A percentile compares a stretch with the other conserved stretches of the same genome.
Evolutionary conservation across 2,113 vertebrate genomes (phyloP).

Genomic region (Eleginops maclovinus): DNA sequence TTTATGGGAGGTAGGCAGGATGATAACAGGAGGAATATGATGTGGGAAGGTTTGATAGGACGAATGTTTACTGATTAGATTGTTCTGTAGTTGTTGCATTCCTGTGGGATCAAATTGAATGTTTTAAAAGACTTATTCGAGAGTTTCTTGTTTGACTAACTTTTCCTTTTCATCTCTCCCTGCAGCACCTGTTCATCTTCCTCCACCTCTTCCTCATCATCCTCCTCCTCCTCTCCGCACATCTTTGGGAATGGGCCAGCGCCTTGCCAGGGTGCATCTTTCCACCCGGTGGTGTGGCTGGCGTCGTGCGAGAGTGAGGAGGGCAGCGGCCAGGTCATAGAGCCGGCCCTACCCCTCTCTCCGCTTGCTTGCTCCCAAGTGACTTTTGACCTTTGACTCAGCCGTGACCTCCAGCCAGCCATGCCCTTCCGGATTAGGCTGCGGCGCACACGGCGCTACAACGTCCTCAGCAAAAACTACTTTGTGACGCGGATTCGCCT

Average conservation of each 20-base stretch:
- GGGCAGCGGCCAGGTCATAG: constrained; percentile 60
- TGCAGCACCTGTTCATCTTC: constrained; percentile 50
- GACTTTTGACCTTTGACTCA: constrained; percentile 74
- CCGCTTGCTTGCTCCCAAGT: constrained; percentile 43
- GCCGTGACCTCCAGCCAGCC: constrained; percentile 68
- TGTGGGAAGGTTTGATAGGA: constrained; percentile 17
- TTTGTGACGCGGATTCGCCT: constrained; percentile 95
- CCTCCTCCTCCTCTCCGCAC: constrained; percentile 58
- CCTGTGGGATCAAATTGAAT: not conserved
- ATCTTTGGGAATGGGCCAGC: constrained; percentile 83
- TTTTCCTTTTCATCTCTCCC: constrained; percentile 32
- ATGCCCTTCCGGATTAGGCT: constrained; percentile 97
- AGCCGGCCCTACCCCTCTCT: constrained; percentile 59
- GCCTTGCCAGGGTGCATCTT: constrained; percentile 80
- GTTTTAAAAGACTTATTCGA: not conserved
- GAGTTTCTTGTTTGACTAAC: constrained; percentile 17
- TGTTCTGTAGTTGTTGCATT: not conserved
- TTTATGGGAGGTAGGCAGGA: constrained; percentile 11
- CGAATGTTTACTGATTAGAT: constrained; percentile 6
- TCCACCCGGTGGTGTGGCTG: constrained; percentile 74
- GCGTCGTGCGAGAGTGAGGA: constrained; percentile 75
- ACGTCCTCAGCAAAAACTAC: constrained; percentile 97
- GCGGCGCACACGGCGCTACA: constrained; percentile 94
- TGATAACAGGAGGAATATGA: not conserved
- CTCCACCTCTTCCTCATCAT: constrained; percentile 43